Evolutionary conservation across 2,113 vertebrate species (phyloP).

Genomic region (Seriola rivoliana): DNA sequence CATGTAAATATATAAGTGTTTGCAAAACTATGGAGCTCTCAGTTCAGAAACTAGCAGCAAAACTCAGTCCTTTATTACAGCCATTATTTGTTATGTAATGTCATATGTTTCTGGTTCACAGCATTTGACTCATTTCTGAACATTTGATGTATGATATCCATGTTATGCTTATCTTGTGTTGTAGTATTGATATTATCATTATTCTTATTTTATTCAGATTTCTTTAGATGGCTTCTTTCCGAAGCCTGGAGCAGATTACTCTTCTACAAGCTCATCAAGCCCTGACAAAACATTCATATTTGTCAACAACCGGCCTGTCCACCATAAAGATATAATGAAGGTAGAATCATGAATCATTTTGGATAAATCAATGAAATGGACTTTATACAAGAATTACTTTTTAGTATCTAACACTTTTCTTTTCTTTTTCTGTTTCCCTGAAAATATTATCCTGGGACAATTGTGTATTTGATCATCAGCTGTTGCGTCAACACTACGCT

Average conservation of each 20-base stretch:
- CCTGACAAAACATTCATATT: slow-evolving; percentile 93
- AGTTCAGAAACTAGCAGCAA: background rate
- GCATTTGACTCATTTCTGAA: background rate
- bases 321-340: slow-evolving; percentile 95
- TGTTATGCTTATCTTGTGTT: slow-evolving; percentile 7
- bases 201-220: slow-evolving; percentile 84
- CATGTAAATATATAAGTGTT: slow-evolving; percentile 41
- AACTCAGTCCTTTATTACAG: background rate
- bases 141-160: background rate
- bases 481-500: slow-evolving; percentile 89
- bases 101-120: background rate
- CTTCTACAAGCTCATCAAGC: slow-evolving; percentile 87
- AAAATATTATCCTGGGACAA: background rate
- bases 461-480: slow-evolving; percentile 77
- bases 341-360: slow-evolving; percentile 77
- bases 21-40: background rate
- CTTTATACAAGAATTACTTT: background rate
- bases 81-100: background rate
- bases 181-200: slow-evolving; percentile 39
- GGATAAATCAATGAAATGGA: background rate
- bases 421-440: background rate
- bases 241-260: slow-evolving; percentile 86
- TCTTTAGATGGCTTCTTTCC: slow-evolving; percentile 92
- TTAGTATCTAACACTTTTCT: background rate
- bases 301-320: slow-evolving; percentile 91